A percentile compares a stretch with the other conserved stretches of the same genome.
These are phyloP conservation scores for Barypeithes pellucidus DNA, from an alignment of 2,888 invertebrate species.

Conservation along the genomic window DNA sequence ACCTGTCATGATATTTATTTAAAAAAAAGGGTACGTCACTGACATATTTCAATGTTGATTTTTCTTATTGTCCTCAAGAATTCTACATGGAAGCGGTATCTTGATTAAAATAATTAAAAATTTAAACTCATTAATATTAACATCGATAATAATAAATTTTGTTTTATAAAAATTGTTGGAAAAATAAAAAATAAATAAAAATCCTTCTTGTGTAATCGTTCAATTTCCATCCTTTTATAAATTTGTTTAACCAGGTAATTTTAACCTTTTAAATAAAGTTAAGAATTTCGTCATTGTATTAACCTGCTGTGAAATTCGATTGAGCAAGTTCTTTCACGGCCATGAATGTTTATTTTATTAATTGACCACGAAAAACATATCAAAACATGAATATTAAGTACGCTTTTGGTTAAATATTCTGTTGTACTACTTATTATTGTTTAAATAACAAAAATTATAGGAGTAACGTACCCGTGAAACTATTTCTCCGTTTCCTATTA, in stretches of 20 bases:
- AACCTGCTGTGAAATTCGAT: background rate
- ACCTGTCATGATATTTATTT: too few species aligned
- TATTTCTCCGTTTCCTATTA: too few species aligned
- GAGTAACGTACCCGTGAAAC: background rate
- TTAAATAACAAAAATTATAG: background rate
- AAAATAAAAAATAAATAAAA: too few species aligned
- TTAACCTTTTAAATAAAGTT: background rate
- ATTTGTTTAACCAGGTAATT: background rate
- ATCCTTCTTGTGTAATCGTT: background rate
- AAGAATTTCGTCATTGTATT: background rate
- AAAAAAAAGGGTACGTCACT: too few species aligned
- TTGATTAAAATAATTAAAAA: too few species aligned
- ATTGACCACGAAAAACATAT: conserved; percentile 19
- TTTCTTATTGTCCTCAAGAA: too few species aligned
- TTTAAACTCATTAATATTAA: too few species aligned
- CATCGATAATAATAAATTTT: too few species aligned
- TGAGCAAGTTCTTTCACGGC: conserved; percentile 16
- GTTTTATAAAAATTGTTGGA: too few species aligned
- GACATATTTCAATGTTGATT: too few species aligned
- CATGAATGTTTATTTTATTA: conserved; percentile 22
- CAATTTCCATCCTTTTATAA: background rate
- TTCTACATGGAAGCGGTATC: too few species aligned
- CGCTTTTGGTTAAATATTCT: background rate
- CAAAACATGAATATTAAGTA: conserved; percentile 9
- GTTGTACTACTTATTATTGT: background rate